Base-by-base conservation (phyloP, 2,888 invertebrate genomes). In the Drosophila atripex region DNA sequence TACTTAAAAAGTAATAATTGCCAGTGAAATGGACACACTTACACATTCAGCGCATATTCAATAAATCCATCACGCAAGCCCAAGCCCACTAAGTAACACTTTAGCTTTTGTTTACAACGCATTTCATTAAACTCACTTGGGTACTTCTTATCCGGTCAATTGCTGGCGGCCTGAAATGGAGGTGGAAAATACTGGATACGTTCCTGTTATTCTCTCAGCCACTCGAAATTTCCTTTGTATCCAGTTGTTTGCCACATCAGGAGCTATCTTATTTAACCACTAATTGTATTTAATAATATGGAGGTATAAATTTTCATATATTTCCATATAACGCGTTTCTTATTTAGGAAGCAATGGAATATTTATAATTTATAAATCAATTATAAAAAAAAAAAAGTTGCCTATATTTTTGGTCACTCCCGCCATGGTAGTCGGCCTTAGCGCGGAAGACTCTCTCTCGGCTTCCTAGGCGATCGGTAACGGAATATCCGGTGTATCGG, bases 1-100 rank as follows among this genome's bases (percentile, higher is more conserved):
- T 68, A 73, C 71, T 80, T 69, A 58, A 73, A 63, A 60, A 60
- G 63, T 70, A 79, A 63, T 64, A 46, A 52, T 70, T 18, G 58
- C 52, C 49, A 59, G 61, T n/a, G 43, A 46, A 66, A 61, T 52
- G 52, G 43, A 38, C 66, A 55, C 56, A 39, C 52, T 63, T 32
- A 61, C 63, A 32, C 49, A 49, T 7, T 16, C 46, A 25, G 28
- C 23, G 23, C 46, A 25, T 16, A 41, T 9, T 9, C 41, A 18
- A 41, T 41, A 7, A 8, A 41, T 43, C 60, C 41, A 59, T 59
- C 55, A 57, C 57, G 43, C 43, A 54, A 64, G 16, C 23, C 50
- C 21, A 53, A 65, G 60, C 59, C 60, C 45, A 30, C 30, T 47
- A 50, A 41, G 32, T 30, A 41, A 60, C 71, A 74, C 72, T 76